phyloP scores from a whole-genome alignment of 2,888 invertebrate species.

The Tetragnatha montana region DNA sequence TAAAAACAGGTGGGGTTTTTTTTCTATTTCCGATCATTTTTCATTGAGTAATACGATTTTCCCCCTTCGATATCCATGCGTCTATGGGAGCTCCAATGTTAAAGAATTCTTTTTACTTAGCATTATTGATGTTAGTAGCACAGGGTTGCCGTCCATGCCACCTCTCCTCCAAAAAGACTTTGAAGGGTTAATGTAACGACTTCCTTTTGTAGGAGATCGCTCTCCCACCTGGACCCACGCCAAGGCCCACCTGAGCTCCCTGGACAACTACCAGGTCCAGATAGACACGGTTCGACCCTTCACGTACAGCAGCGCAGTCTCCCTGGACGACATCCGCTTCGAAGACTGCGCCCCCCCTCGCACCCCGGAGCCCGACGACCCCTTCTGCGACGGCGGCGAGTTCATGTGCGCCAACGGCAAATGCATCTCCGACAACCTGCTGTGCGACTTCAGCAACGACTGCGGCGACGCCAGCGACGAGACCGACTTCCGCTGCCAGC shows the following conservation, averaged over 20 bases:
- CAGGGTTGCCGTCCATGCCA: too few species aligned
- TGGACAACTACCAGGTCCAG: conserved; percentile 39
- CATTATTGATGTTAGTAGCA: too few species aligned
- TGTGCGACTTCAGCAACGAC: conserved; percentile 66
- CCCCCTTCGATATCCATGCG: too few species aligned
- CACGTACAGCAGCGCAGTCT: conserved; percentile 14
- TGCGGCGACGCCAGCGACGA: conserved; percentile 65
- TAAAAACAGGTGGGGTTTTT: too few species aligned
- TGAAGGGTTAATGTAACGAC: neutral
- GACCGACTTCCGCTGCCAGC: conserved; percentile 29
- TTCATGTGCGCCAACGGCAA: conserved; percentile 43
- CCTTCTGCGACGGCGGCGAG: conserved; percentile 4
- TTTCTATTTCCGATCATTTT: too few species aligned
- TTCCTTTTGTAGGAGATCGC: neutral
- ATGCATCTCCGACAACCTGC: conserved; percentile 40
- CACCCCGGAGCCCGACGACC: neutral
- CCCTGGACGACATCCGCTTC: conserved; percentile 58
- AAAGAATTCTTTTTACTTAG: too few species aligned
- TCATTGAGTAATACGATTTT: too few species aligned
- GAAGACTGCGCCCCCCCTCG: conserved; percentile 52
- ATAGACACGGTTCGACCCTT: conserved; percentile 43
- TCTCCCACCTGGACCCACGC: conserved; percentile 43
- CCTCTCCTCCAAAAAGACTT: too few species aligned
- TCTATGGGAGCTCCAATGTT: too few species aligned
- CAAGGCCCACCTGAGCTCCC: conserved; percentile 13